Base-by-base conservation (phyloP, 1,140 invertebrate genomes). In the Diprion similis region DNA sequence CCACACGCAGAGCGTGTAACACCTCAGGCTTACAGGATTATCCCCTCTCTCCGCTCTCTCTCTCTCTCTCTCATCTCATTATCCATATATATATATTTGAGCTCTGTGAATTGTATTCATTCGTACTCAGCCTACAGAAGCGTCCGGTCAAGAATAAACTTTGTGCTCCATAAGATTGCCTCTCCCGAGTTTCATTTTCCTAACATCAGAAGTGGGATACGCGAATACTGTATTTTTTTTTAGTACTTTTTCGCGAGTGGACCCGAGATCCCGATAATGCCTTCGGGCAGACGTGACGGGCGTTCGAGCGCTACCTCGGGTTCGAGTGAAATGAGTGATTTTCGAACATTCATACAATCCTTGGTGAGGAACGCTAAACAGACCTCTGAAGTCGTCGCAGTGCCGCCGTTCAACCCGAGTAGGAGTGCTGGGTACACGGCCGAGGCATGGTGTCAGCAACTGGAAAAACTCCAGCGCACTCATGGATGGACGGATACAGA, bases 151-250 rank as follows among this genome's bases (percentile, higher is more conserved):
- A 8, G 51, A 59, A 59, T 59, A 59, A 59, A 59, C n/a, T 8
- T 59, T n/a, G 51, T 59, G 1, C 51, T 13, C 51, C 51, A 59
- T n/a, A 11, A 13, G n/a, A 59, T 11, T 59, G n/a, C 11, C n/a
- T 59, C 51, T 13, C 51, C 51, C n/a, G 8, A 59, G 51, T n/a
- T 59, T 59, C n/a, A 59, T 59, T 59, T n/a, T 59, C 51, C 51
- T 59, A 59, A 59, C 51, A 59, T 59, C 51, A 59, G 51, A 59
- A 59, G 51, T 59, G 51, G 4, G 51, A 59, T 59, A 59, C 51
- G 51, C 8, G 51, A n/a, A 59, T 13, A 59, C 51, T 59, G 51
- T 59, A 13, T 59, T 59, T 59, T 59, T 59, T 59, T 0, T n/a
- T n/a, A n/a, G n/a, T n/a, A 59, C 51, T 13, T 59, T 59, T 59